phyloP scores from a whole-genome alignment of 2,113 vertebrate species.

The Centrocercus urophasianus region DNA sequence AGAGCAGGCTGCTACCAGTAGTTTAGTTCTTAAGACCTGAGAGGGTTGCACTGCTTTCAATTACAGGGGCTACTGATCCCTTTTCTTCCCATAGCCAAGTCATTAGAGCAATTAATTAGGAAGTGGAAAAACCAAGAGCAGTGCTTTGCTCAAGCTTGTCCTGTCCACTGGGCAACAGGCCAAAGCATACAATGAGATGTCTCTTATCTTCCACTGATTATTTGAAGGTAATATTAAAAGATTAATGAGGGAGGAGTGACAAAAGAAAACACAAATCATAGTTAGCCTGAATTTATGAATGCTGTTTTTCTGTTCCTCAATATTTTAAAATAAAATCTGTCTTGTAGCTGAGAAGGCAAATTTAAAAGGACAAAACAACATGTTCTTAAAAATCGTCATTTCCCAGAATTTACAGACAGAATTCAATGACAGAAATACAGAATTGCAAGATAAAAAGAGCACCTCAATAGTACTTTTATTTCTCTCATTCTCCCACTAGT shows the following conservation, averaged over 20 bases:
- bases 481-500: not conserved
- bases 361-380: slow-evolving; percentile 18
- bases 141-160: not conserved
- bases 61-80: not conserved
- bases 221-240: not conserved
- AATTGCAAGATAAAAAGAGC: not conserved
- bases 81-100: not conserved
- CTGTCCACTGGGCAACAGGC: not conserved
- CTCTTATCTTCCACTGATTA: not conserved
- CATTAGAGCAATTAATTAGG: not conserved
- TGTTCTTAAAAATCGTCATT: slow-evolving; percentile 30
- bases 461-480: not conserved
- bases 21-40: not conserved
- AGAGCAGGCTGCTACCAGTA: not conserved
- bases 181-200: slow-evolving; percentile 10
- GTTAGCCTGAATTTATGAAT: not conserved
- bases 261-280: not conserved
- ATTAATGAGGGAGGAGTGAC: not conserved
- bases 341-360: slow-evolving; percentile 1
- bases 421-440: slow-evolving; percentile 2
- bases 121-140: not conserved
- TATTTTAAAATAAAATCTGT: slow-evolving; percentile 17
- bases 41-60: not conserved
- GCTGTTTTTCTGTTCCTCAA: not conserved
- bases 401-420: not conserved